phyloP scores from a whole-genome alignment of 2,797 vertebrate genomes.

The Syngnathus acus region DNA sequence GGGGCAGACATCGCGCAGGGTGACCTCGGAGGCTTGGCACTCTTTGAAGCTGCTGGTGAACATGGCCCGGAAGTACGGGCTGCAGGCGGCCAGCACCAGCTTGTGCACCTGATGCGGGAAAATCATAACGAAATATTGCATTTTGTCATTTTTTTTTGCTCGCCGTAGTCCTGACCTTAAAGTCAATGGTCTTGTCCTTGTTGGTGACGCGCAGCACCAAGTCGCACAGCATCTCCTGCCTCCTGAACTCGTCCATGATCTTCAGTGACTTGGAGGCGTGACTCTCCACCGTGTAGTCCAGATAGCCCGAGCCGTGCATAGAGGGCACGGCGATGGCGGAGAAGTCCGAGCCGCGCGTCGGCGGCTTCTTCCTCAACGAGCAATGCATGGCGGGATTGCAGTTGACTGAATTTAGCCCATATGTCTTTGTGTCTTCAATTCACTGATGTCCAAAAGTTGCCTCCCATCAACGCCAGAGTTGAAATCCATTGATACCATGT shows the following conservation, averaged over 20 bases:
- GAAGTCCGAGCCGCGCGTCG: constrained; percentile 59
- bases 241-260: constrained; percentile 74
- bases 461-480: not conserved
- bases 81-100: constrained; percentile 76
- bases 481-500: not conserved
- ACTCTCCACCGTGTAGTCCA: constrained; percentile 75
- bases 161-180: constrained; percentile 60
- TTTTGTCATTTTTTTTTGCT: not conserved
- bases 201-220: constrained; percentile 69
- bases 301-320: constrained; percentile 71
- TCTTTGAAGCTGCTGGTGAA: constrained; percentile 79
- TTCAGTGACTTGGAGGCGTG: constrained; percentile 64
- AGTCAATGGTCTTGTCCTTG: constrained; percentile 67
- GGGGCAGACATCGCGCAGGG: constrained; percentile 71
- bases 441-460: constrained; percentile 11
- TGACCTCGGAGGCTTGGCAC: constrained; percentile 69
- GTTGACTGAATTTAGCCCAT: not conserved
- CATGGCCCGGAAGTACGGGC: constrained; percentile 80
- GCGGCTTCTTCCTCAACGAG: constrained; percentile 61
- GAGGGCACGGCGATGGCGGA: constrained; percentile 72
- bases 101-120: constrained; percentile 63
- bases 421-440: not conserved
- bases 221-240: constrained; percentile 71
- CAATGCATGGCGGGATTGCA: constrained; percentile 66
- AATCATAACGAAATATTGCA: no score